phyloP scores from a whole-genome alignment of 2,888 invertebrate species.

The Leptinotarsa peninsularis region DNA sequence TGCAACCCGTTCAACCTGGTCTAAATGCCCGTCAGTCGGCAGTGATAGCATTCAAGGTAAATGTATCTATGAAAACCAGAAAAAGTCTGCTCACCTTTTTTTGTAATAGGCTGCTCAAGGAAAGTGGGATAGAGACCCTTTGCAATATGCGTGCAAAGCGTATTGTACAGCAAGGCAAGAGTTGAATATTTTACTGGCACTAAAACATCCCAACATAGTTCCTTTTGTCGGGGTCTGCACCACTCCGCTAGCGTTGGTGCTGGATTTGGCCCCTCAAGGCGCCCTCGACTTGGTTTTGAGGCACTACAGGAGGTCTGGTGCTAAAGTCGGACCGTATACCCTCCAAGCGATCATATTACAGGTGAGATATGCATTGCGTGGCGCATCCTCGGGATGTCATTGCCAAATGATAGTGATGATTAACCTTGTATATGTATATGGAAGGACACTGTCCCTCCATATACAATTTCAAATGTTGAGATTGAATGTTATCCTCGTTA shows the following conservation, averaged over 20 bases:
- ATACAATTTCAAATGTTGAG: no score
- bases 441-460: no score
- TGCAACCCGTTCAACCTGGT: conserved; percentile 93
- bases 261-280: conserved; percentile 93
- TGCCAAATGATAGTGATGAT: no score
- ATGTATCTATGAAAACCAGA: background rate
- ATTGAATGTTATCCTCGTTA: background rate
- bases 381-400: no score
- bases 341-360: conserved; percentile 89
- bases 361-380: conserved; percentile 60
- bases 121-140: conserved; percentile 94
- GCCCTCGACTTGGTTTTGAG: conserved; percentile 87
- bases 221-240: conserved; percentile 91
- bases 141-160: conserved; percentile 93
- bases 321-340: conserved; percentile 82
- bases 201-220: conserved; percentile 92
- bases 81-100: background rate
- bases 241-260: conserved; percentile 87
- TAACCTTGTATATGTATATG: no score
- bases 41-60: conserved; percentile 63
- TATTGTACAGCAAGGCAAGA: conserved; percentile 97
- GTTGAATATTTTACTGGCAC: conserved; percentile 84
- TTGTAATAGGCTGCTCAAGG: conserved; percentile 69
- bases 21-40: conserved; percentile 76
- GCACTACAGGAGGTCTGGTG: conserved; percentile 87